Conservation (phyloP, 2,113 vertebrate species). For the Alethe diademata region DNA sequence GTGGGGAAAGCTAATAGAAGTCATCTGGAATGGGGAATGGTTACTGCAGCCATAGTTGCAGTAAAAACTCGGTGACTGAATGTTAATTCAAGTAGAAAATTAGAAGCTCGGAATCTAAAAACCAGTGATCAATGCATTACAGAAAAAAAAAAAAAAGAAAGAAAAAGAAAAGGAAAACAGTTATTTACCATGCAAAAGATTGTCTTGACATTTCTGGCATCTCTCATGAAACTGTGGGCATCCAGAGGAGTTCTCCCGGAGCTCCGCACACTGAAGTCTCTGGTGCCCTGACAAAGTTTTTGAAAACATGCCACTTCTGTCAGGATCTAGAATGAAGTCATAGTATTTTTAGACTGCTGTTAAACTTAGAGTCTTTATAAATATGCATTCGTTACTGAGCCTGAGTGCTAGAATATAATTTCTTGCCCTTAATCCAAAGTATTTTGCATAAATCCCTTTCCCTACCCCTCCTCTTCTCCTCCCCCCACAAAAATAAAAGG, state of each 20-base stretch:
- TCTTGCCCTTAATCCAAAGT: not conserved
- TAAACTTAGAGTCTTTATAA: not conserved
- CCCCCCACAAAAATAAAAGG: not conserved
- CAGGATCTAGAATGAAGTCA: slow-evolving; percentile 53
- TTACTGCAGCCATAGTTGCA: not conserved
- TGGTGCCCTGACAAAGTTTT: slow-evolving; percentile 26
- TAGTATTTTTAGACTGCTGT: not conserved
- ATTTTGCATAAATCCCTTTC: not conserved
- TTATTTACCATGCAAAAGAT: slow-evolving; percentile 79
- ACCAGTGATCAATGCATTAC: not conserved
- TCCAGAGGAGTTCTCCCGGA: slow-evolving; percentile 81
- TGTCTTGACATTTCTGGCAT: slow-evolving; percentile 85
- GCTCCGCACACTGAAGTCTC: slow-evolving; percentile 74
- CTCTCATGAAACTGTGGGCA: slow-evolving; percentile 83
- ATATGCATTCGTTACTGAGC: not conserved
- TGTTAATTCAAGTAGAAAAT: not conserved
- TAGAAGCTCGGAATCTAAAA: not conserved
- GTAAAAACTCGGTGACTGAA: not conserved
- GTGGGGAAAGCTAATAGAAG: not conserved
- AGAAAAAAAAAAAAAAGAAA: not conserved
- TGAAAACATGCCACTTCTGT: slow-evolving; percentile 28
- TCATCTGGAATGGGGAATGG: not conserved
- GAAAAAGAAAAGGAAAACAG: not conserved
- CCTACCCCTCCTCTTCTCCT: accelerated
- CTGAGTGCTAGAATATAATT: not conserved